Base-by-base conservation (phyloP, 2,888 invertebrate species). In the Dynastes maya region DNA sequence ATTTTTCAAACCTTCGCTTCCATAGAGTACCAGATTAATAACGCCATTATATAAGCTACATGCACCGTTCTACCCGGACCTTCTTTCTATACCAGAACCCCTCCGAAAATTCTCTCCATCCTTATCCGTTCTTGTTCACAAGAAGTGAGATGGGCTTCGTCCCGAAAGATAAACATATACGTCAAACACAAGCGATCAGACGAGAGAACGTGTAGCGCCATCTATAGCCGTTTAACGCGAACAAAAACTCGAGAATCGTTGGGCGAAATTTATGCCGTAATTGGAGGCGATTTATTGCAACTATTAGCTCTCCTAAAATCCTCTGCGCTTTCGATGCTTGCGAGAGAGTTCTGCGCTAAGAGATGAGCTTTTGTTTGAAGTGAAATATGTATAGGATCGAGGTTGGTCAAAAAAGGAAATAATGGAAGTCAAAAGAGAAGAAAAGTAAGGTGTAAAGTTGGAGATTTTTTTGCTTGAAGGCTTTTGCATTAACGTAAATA, bases 201-300 rank as follows among this genome's bases (percentile, higher is more conserved):
- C 8, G 45, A 45, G 45, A 45, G 45, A 45, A 45, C 45, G 11
- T 45, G 63, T 1, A 51, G 49, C 49, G 49, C 68, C 51, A 67
- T 63, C 63, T 63, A 58, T 22, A 58, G 55, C 55, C 49, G 68
- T 11, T 29, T 13, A 27, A 13, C 32, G 63, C 29, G 63, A 67
- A 67, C 68, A 68, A 68, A 68, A 68, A 68, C 51, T 27, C 29
- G 51, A 9, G 29, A 68, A 32, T 51, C 13, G 68, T n/a, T 51
- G 22, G 55, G 27, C n/a, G 27, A 51, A 68, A 68, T 68, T 68
- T 68, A 68, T 68, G 68, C 51, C 27, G 68, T 68, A 68, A 68
- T 68, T 68, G 68, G 68, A 51, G 29, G 27, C 22, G 68, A 68
- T 68, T 68, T 68, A 68, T 68, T 68, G 29, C 68, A 51, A 68